Evolutionary conservation across 1,140 invertebrate genomes (phyloP).

Genomic region (Cotesia typhae): DNA sequence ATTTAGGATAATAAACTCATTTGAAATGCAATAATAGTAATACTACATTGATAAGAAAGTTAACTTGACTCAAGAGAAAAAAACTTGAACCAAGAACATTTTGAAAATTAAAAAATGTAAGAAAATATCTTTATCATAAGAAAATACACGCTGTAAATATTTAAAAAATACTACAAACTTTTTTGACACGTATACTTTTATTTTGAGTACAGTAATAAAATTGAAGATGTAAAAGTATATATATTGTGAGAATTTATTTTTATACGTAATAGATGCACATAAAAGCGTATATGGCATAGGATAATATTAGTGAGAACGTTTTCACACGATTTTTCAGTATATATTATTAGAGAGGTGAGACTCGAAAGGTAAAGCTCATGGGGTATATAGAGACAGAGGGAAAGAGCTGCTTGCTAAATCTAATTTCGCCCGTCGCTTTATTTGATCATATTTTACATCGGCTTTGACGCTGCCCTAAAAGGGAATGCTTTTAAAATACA

Average conservation of each 20-base stretch:
- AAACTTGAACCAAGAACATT: too few relatives aligned
- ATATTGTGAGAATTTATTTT: too few relatives aligned
- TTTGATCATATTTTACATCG: slow-evolving; percentile 59
- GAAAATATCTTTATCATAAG: too few relatives aligned
- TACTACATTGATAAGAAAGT: too few relatives aligned
- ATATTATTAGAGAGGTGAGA: slow-evolving; percentile 22
- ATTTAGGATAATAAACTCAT: too few relatives aligned
- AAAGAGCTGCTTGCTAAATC: slow-evolving; percentile 55
- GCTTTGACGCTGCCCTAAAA: slow-evolving; percentile 56
- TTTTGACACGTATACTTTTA: too few relatives aligned
- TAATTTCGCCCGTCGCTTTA: slow-evolving; percentile 53
- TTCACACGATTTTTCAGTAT: slow-evolving; percentile 47
- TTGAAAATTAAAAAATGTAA: too few relatives aligned
- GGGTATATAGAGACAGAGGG: slow-evolving; percentile 40
- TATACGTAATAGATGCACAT: slow-evolving; percentile 12
- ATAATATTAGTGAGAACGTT: slow-evolving; percentile 38
- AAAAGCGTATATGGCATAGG: neutral
- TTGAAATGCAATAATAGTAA: too few relatives aligned
- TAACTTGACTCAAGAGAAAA: too few relatives aligned
- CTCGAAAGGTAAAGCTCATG: slow-evolving; percentile 25
- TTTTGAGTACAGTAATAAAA: too few relatives aligned
- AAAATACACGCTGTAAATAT: neutral
- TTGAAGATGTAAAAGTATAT: too few relatives aligned
- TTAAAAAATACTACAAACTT: neutral
- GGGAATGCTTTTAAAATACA: slow-evolving; percentile 58